Evolutionary conservation across 2,888 invertebrate genomes (phyloP).

Genomic region (Thereva unica): DNA sequence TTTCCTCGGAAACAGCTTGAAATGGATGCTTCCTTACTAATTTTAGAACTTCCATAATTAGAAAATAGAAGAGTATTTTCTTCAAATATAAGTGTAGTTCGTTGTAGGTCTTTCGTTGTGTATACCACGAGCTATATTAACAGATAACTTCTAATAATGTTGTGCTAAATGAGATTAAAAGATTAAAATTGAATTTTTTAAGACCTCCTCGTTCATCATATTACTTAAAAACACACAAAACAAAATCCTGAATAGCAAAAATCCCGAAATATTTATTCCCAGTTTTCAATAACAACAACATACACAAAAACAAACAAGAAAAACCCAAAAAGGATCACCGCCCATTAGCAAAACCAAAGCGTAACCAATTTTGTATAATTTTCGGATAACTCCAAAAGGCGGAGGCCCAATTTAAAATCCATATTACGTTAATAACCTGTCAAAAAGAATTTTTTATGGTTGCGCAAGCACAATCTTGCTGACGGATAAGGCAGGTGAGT

Average conservation of each 20-base stretch:
- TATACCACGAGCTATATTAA: too few species aligned
- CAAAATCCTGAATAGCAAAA: too few species aligned
- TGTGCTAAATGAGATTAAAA: too few species aligned
- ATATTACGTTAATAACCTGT: conserved; percentile 40
- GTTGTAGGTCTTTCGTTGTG: too few species aligned
- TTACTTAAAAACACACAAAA: conserved; percentile 4
- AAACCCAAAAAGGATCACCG: conserved; percentile 4
- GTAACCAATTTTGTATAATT: conserved; percentile 40
- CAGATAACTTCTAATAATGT: too few species aligned
- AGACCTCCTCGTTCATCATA: neutral
- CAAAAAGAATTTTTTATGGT: conserved; percentile 36
- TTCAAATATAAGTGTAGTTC: too few species aligned
- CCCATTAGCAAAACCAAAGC: conserved; percentile 32
- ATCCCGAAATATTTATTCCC: neutral
- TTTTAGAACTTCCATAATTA: too few species aligned
- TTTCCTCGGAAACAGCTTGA: too few species aligned
- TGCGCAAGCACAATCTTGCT: conserved; percentile 14
- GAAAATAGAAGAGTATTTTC: too few species aligned
- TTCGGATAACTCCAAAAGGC: conserved; percentile 32
- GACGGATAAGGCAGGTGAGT: too few species aligned
- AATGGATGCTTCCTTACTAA: too few species aligned
- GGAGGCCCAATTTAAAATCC: conserved; percentile 36
- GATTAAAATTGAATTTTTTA: too few species aligned
- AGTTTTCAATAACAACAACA: conserved; percentile 5
- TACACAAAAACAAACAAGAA: conserved; percentile 1